Evolutionary conservation across 2,888 invertebrate genomes (phyloP).

Genomic region (Girardia tigrina): DNA sequence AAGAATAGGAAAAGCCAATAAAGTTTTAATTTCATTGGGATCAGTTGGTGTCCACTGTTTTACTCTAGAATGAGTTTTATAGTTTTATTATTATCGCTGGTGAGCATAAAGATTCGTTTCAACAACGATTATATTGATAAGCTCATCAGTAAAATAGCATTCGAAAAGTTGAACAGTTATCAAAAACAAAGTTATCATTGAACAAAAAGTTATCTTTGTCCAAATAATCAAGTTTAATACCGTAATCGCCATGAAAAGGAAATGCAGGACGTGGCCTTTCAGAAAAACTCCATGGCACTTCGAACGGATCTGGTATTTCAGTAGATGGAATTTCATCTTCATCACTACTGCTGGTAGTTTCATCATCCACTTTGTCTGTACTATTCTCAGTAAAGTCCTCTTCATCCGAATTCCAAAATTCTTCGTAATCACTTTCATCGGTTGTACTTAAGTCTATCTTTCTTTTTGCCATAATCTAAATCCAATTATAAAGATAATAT

Average conservation of each 20-base stretch:
- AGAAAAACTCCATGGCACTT: not conserved
- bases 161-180: not conserved
- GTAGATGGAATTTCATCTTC: not conserved
- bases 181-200: no score
- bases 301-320: not conserved
- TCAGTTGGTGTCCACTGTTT: not conserved
- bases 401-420: not conserved
- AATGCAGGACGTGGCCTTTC: not conserved
- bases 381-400: not conserved
- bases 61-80: not conserved
- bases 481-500: no score
- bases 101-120: not conserved
- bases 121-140: not conserved
- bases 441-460: not conserved
- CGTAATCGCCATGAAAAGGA: not conserved
- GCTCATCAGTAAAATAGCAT: not conserved
- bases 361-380: not conserved
- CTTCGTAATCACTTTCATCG: not conserved
- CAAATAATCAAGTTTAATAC: not conserved
- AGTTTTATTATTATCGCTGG: not conserved
- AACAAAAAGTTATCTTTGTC: not conserved
- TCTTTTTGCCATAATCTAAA: not conserved
- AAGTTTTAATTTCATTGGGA: no score
- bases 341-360: not conserved
- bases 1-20: no score